A percentile compares a stretch with the other conserved stretches of the same genome.
Conservation (phyloP, 2,888 invertebrate genomes). For the Brenthis daphne region DNA sequence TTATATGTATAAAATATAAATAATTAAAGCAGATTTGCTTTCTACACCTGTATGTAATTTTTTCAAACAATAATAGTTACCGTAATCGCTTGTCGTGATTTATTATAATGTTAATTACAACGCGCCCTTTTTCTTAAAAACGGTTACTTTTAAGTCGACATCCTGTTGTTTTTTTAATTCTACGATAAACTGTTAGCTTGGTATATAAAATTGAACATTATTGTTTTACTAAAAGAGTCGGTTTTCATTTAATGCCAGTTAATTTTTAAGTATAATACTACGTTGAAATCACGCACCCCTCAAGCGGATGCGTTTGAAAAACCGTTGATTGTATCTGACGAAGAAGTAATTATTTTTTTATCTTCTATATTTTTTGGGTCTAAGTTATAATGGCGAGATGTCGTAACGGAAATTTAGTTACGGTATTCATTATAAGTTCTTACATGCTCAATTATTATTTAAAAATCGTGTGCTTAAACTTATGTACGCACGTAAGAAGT, state of each 20-base stretch:
- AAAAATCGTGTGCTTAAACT: no score
- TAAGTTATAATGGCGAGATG: constrained; percentile 4
- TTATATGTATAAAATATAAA: no score
- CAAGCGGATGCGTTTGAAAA: constrained; percentile 35
- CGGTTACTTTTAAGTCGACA: constrained; percentile 12
- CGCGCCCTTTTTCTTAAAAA: constrained; percentile 24
- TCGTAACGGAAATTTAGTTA: constrained; percentile 22
- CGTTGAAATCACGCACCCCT: constrained; percentile 33
- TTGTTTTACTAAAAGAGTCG: neutral
- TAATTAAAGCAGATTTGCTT: no score
- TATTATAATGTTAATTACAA: constrained; percentile 29
- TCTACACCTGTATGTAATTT: no score
- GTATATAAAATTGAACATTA: constrained; percentile 18
- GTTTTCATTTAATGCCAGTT: neutral
- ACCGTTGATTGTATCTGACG: constrained; percentile 31
- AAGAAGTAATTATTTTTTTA: constrained; percentile 29
- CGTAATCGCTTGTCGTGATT: constrained; percentile 4
- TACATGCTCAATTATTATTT: no score
- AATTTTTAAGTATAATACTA: constrained; percentile 15
- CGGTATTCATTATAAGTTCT: neutral
- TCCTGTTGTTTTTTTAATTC: constrained; percentile 29
- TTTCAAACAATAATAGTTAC: neutral
- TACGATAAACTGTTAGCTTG: constrained; percentile 1
- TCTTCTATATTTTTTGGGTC: constrained; percentile 20
- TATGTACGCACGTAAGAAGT: no score